Evolutionary conservation across 2,797 vertebrate species (phyloP), one percentile per base, ranked within the genome.

Genomic region (Dryobates pubescens): DNA sequence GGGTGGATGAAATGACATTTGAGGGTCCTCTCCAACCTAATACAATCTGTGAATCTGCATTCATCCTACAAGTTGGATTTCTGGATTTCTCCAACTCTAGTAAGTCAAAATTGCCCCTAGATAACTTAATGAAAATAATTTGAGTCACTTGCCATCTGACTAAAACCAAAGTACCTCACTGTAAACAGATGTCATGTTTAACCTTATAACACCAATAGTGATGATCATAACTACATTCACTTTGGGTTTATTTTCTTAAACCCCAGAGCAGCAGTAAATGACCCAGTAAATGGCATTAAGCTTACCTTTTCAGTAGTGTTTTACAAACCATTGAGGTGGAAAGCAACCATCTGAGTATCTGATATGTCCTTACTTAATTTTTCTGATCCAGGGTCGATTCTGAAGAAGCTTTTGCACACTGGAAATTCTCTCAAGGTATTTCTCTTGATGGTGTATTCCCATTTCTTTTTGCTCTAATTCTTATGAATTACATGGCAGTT

Each of bases 391-490:
- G 99, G 99, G 92, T 99, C 99, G 49, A 98, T 99, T 96, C 98
- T 99, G 97, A 99, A 99, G 98, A 99, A 99, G 96, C 99, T 99
- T 98, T 97, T 99, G 97, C 99, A 99, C 98, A 99, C 99, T 98
- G 99, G 99, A 98, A 99, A 99, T 97, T 99, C 98, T 94, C 98
- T 99, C 92, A 99, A 99, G 98, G 99, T 99, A 98, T 96, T 91
- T 84, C 34, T 38, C 47, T 82, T 75, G 14, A 63, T 80, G 17
- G 70, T 79, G 19, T 8, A 45, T 26, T 63, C 14, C 0, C 36
- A 13, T 85, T 94, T 92, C 58, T 93, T 72, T 71, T 68, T 64
- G 27, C 26, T 82, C 41, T 22, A 54, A 23, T 85, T 69, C 57
- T 26, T 69, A 1, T 4, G 18, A 77, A 4, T 47, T 26, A 27